Percentiles rank a stretch among this genome's conserved stretches.
phyloP scores from a whole-genome alignment of 2,888 invertebrate species.

The Lasioglossum zephyrum region DNA sequence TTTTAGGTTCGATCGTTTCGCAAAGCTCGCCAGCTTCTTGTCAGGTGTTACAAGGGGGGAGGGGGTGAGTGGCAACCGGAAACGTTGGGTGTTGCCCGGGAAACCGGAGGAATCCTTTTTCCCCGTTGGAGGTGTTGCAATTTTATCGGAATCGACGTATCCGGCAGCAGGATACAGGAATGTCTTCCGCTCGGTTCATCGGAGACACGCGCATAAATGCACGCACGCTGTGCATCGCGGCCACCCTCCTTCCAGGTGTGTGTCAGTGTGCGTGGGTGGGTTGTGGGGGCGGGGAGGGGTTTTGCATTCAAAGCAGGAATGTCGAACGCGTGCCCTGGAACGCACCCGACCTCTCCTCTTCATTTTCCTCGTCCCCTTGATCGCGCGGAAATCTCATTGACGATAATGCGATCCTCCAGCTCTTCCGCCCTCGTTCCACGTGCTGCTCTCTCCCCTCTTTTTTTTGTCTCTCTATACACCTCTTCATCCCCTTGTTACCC shows the following conservation, averaged over 20 bases:
- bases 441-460: not conserved
- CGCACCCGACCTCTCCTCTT: constrained; percentile 5
- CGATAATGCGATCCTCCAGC: constrained; percentile 23
- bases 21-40: not conserved
- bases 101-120: not conserved
- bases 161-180: constrained; percentile 6
- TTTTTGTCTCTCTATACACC: not conserved
- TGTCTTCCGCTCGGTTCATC: constrained; percentile 24
- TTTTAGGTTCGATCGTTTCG: not conserved
- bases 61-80: not conserved
- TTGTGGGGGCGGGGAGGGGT: not conserved
- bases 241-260: not conserved
- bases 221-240: constrained; percentile 22
- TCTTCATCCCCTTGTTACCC: not conserved
- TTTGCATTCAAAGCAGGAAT: constrained; percentile 58
- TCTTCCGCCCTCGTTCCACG: constrained; percentile 5
- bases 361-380: constrained; percentile 11
- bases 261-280: no score
- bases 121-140: not conserved
- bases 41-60: not conserved
- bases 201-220: constrained; percentile 20
- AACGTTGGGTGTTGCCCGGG: not conserved
- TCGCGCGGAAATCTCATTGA: constrained; percentile 21
- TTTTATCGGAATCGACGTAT: not conserved
- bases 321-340: constrained; percentile 56